Base-by-base conservation (phyloP, 2,797 vertebrate genomes). In the Pelodytes ibericus region DNA sequence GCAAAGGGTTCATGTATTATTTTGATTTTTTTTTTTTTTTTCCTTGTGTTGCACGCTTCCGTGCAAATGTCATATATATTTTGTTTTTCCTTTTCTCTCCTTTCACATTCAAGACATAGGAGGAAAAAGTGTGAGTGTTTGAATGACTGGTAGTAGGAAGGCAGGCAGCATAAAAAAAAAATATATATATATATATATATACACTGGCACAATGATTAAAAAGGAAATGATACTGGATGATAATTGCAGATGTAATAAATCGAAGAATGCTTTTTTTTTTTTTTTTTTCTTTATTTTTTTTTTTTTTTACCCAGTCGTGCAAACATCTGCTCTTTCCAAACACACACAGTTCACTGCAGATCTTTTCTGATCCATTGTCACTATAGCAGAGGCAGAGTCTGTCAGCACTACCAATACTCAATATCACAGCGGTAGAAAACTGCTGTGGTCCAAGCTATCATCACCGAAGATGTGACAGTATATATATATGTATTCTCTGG, bases 171-270 rank as follows among this genome's bases (percentile, higher is more conserved):
- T 20, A 22, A 53, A n/a, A n/a, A n/a, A n/a, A n/a, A n/a, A n/a
- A n/a, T n/a, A n/a, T n/a, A n/a, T n/a, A n/a, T n/a, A n/a, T n/a
- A n/a, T n/a, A n/a, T n/a, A n/a, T 24, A 53, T 20, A 24, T 24
- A 9, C n/a, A 53, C 20, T 53, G 5, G n/a, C 20, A 24, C 3
- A 53, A 29, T 51, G 51, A 26, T 27, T 64, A 75, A 84, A 36
- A 79, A 76, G 77, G 0, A 62, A 72, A 58, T 71, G 81, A 79
- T n/a, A n/a, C n/a, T n/a, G 41, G n/a, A 3, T 26, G 15, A 30
- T 24, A 24, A 5, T 39, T 47, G 30, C 73, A 68, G 64, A 75
- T 75, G 74, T 44, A 59, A 64, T 31, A 57, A 64, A 30, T 62
- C 57, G 36, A 30, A 39, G 49, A 65, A 57, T 36, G 13, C 18